Conservation (phyloP, 2,113 vertebrate genomes). For the Hippolais icterina region DNA sequence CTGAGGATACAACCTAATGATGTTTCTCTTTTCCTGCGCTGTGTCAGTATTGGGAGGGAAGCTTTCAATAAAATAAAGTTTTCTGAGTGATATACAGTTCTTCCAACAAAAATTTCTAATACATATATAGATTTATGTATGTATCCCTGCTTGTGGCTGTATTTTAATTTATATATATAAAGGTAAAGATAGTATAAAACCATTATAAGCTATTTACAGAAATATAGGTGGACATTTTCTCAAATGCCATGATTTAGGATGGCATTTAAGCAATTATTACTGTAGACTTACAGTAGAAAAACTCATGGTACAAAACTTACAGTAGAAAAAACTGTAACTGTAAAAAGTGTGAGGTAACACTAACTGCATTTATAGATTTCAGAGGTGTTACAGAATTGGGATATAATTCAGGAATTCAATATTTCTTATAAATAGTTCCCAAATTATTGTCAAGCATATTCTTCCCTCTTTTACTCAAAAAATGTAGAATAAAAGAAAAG, state of each 20-base stretch:
- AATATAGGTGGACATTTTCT: background rate
- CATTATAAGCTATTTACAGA: background rate
- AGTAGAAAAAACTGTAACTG: background rate
- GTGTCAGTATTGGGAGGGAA: background rate
- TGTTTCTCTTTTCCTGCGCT: background rate
- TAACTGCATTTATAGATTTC: background rate
- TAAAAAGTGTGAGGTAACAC: background rate
- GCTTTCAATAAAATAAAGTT: background rate
- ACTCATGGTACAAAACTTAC: background rate
- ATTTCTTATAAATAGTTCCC: background rate
- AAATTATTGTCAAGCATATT: background rate
- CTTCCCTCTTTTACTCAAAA: background rate
- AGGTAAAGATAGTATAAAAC: background rate
- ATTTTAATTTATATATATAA: background rate
- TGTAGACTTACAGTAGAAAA: background rate
- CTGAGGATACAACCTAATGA: background rate
- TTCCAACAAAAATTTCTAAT: background rate
- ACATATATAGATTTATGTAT: too few species aligned
- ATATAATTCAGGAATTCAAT: background rate
- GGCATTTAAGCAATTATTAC: background rate
- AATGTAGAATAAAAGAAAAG: background rate
- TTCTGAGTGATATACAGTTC: background rate
- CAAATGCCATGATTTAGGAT: background rate
- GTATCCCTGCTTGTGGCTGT: background rate
- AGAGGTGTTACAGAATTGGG: background rate